These are phyloP conservation scores for Pangasius mekongensis DNA, from an alignment of 2,797 vertebrate species.

Conservation along the genomic window DNA sequence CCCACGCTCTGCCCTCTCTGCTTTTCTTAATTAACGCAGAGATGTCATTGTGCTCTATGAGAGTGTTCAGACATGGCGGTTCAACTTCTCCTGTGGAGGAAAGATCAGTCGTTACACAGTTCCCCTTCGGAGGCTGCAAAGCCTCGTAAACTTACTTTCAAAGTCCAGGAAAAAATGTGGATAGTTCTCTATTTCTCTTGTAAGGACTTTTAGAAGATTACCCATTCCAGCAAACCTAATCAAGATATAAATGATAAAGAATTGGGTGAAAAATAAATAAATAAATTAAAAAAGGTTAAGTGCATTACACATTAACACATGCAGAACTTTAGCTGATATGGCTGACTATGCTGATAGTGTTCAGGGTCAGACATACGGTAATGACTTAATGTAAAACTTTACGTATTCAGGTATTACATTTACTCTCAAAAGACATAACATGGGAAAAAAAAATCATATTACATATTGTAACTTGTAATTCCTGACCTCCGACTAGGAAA, in stretches of 20 bases:
- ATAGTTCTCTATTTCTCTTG: slow-evolving; percentile 99
- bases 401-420: neutral
- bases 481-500: neutral
- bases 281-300: neutral
- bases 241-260: slow-evolving; percentile 67
- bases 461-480: neutral
- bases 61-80: slow-evolving; percentile 25
- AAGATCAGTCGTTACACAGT: slow-evolving; percentile 42
- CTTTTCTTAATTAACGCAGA: neutral
- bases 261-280: slow-evolving; percentile 30
- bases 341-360: too few relatives aligned
- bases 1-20: neutral
- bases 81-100: slow-evolving; percentile 40
- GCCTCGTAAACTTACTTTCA: slow-evolving; percentile 94
- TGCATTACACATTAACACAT: slow-evolving; percentile 36
- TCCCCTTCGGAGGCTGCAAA: slow-evolving; percentile 43
- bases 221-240: slow-evolving; percentile 99
- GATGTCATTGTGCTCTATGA: slow-evolving; percentile 16
- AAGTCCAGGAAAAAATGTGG: slow-evolving; percentile 99
- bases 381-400: neutral
- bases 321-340: neutral
- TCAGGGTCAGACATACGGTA: neutral
- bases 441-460: neutral
- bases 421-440: neutral
- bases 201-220: slow-evolving; percentile 99